These are phyloP conservation scores for Aphaenogaster rudis DNA, from an alignment of 1,140 invertebrate species.

Conservation along the genomic window DNA sequence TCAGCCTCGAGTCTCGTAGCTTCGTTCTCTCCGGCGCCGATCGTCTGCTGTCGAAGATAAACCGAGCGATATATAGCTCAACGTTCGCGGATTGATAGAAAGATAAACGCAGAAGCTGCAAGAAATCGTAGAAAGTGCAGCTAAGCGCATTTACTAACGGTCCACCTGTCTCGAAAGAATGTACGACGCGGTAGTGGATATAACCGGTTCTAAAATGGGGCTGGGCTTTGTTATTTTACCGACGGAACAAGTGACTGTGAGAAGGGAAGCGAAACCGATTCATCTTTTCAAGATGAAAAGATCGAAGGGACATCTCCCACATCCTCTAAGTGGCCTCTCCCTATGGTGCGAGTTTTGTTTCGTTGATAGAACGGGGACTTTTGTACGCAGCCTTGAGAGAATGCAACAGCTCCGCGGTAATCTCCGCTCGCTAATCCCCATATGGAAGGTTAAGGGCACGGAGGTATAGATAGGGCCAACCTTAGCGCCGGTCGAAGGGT, in stretches of 20 bases:
- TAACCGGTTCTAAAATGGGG: conserved; percentile 49
- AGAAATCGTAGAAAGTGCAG: conserved; percentile 28
- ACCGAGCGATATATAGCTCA: neutral
- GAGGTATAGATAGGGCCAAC: conserved; percentile 30
- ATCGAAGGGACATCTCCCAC: neutral
- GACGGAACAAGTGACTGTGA: neutral
- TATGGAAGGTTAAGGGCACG: conserved; percentile 64
- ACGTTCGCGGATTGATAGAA: neutral
- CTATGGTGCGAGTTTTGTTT: no score
- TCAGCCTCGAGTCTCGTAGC: neutral
- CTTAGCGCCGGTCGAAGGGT: conserved; percentile 64
- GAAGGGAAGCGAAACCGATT: neutral
- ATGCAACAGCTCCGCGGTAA: conserved; percentile 1
- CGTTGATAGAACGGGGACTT: conserved; percentile 30
- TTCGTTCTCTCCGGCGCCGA: neutral
- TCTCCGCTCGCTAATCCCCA: neutral
- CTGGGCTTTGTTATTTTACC: conserved; percentile 43
- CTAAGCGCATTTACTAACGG: conserved; percentile 15
- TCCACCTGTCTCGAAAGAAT: conserved; percentile 36
- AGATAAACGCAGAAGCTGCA: conserved; percentile 13
- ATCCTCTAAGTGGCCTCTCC: neutral
- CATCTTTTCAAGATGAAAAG: neutral
- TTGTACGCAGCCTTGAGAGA: conserved; percentile 41
- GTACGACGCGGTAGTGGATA: conserved; percentile 11
- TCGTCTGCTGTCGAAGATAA: neutral